Percentiles rank a stretch among this genome's conserved stretches.
Evolutionary conservation across 2,888 invertebrate genomes (phyloP).

Genomic region (Julus scandinavius): DNA sequence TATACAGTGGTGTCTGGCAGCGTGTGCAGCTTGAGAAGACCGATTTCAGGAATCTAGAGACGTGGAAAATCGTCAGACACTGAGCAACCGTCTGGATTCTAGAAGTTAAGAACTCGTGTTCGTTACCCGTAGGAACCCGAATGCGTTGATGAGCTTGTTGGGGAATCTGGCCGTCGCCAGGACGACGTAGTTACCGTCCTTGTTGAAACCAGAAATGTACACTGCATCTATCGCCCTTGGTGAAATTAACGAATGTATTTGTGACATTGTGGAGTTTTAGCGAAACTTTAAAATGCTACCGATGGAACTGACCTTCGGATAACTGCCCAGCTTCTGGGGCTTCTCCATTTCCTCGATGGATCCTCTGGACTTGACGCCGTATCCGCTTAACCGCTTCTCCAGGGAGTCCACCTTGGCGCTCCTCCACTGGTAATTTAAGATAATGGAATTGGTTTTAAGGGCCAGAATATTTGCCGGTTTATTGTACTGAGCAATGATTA

Average conservation of each 20-base stretch:
- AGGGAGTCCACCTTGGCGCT: background rate
- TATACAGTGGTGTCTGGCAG: constrained; percentile 78
- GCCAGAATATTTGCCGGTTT: too few species aligned
- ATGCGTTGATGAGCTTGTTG: constrained; percentile 74
- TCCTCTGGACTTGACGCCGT: constrained; percentile 47
- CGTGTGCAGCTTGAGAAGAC: constrained; percentile 75
- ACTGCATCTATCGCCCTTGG: constrained; percentile 81
- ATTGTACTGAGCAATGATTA: too few species aligned
- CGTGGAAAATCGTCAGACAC: background rate
- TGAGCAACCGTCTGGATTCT: background rate
- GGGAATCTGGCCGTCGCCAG: constrained; percentile 75
- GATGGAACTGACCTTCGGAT: constrained; percentile 39
- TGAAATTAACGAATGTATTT: background rate
- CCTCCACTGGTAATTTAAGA: constrained; percentile 47
- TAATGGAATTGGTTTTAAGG: background rate
- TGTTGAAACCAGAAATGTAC: constrained; percentile 77
- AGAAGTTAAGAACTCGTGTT: background rate
- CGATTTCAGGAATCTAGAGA: constrained; percentile 74
- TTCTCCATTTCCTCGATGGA: constrained; percentile 46
- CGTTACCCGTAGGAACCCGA: constrained; percentile 72
- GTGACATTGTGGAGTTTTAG: background rate
- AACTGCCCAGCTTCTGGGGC: background rate
- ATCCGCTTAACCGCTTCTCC: background rate
- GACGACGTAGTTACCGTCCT: constrained; percentile 74
- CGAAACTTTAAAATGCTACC: background rate